Percentiles rank a stretch among this genome's conserved stretches.
phyloP scores from a whole-genome alignment of 2,888 invertebrate genomes.

The Drosophila lacicola region DNA sequence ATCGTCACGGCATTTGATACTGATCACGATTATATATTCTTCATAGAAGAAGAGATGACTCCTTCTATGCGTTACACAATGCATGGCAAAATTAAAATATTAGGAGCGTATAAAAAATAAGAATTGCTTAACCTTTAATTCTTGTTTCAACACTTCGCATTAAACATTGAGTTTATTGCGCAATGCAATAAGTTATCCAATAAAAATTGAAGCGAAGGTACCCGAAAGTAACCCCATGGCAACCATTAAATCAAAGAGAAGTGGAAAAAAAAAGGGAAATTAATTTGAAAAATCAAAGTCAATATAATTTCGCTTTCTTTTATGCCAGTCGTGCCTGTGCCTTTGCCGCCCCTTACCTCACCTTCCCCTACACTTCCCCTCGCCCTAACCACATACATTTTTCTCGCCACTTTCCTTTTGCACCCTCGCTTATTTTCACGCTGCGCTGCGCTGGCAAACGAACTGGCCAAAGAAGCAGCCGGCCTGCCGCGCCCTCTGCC shows the following conservation, averaged over 20 bases:
- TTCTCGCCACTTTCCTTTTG: slow-evolving; percentile 12
- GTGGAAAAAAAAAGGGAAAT: slow-evolving; percentile 42
- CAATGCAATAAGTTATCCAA: slow-evolving; percentile 14
- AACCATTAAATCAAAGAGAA: slow-evolving; percentile 33
- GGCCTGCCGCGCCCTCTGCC: neutral
- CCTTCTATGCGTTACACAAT: too few species aligned
- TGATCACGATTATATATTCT: too few species aligned
- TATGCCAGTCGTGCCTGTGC: slow-evolving; percentile 32
- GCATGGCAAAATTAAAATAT: too few species aligned
- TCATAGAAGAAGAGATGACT: too few species aligned
- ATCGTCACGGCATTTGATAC: too few species aligned
- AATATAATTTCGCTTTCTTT: slow-evolving; percentile 75
- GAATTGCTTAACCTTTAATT: neutral
- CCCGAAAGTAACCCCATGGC: neutral
- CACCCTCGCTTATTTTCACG: slow-evolving; percentile 18
- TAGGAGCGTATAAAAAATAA: too few species aligned
- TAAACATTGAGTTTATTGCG: slow-evolving; percentile 4
- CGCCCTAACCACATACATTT: slow-evolving; percentile 2
- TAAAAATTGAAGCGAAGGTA: neutral
- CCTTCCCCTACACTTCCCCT: too few species aligned
- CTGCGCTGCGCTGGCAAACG: slow-evolving; percentile 42
- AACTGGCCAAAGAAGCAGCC: slow-evolving; percentile 31
- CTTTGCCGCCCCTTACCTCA: neutral
- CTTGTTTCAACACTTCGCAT: neutral
- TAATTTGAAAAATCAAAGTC: slow-evolving; percentile 74